Conservation (phyloP, 2,113 vertebrate species). For the Pluvianellus socialis region DNA sequence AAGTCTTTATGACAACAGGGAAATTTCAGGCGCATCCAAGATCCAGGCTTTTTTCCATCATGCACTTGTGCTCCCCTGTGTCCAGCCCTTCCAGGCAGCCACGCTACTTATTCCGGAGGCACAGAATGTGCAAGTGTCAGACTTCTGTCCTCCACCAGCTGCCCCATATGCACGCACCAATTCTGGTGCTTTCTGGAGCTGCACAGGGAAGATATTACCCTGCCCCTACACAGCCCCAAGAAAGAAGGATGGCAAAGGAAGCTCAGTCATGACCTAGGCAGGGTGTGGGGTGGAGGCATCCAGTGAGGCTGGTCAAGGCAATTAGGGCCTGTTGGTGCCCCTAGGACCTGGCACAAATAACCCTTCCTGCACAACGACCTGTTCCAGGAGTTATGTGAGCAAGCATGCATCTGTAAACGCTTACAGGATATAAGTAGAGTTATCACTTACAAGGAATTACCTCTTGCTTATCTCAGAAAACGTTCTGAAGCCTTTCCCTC, state of each 20-base stretch:
- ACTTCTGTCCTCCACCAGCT: background rate
- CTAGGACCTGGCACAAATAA: background rate
- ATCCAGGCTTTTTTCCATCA: background rate
- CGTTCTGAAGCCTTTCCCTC: background rate
- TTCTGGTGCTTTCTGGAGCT: background rate
- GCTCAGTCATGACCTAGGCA: background rate
- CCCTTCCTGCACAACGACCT: background rate
- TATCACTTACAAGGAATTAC: too few relatives aligned
- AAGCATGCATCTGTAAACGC: background rate
- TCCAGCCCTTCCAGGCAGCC: background rate
- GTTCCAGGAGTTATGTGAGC: background rate
- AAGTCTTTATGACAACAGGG: background rate
- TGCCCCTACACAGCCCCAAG: background rate
- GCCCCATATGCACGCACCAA: background rate
- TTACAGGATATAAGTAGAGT: background rate
- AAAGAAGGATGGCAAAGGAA: background rate
- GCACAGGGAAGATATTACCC: background rate
- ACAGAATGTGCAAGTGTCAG: background rate
- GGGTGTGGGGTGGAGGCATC: fast-evolving
- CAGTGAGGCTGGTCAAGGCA: background rate
- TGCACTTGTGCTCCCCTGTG: background rate
- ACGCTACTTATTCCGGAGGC: background rate
- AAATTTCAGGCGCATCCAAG: background rate
- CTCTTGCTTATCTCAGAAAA: background rate
- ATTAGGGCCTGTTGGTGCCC: too few relatives aligned